Evolutionary conservation across 2,113 vertebrate genomes (phyloP).

Genomic region (Oncorhynchus keta): DNA sequence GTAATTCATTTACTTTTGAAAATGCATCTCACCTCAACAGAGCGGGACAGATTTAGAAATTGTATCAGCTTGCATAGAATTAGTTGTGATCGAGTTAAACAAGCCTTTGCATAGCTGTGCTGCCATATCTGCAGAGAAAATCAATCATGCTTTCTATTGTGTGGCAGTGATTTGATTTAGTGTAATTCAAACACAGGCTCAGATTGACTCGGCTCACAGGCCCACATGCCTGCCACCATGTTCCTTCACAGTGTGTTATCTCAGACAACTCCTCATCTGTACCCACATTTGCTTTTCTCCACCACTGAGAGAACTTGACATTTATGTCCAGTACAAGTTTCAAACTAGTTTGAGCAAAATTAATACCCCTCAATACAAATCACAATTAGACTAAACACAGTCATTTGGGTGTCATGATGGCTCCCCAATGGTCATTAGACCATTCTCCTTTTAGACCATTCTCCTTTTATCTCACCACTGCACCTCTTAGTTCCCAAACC

Average conservation of each 20-base stretch:
- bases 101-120: conserved; percentile 46
- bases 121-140: conserved; percentile 59
- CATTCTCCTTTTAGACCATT: no score
- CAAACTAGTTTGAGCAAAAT: background rate
- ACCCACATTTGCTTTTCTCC: conserved; percentile 10
- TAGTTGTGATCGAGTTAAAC: conserved; percentile 66
- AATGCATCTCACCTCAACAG: conserved; percentile 44
- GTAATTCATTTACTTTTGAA: conserved; percentile 26
- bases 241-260: conserved; percentile 50
- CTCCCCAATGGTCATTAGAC: no score
- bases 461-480: no score
- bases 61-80: conserved; percentile 51
- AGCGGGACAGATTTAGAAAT: conserved; percentile 39
- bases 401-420: no score
- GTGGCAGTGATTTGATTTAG: conserved; percentile 67
- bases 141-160: conserved; percentile 62
- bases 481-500: no score
- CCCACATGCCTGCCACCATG: conserved; percentile 48
- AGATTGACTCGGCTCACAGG: conserved; percentile 40
- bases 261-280: conserved; percentile 25
- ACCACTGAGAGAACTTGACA: background rate
- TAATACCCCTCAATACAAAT: no score
- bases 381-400: no score
- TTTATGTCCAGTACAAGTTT: background rate
- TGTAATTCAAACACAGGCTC: conserved; percentile 64